Conservation (phyloP, 2,888 invertebrate species). For the Criorhina ranunculi region DNA sequence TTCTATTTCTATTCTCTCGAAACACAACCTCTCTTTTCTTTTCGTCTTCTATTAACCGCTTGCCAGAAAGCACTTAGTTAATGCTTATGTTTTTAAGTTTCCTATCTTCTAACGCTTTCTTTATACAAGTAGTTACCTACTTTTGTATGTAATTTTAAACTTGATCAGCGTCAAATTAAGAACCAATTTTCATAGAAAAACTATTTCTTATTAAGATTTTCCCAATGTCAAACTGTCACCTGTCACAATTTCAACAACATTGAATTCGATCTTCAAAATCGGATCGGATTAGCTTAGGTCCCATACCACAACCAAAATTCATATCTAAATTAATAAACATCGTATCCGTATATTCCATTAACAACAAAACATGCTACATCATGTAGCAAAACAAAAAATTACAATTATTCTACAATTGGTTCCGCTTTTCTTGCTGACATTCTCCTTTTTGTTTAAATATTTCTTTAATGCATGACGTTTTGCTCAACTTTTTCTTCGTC, state of each 20-base stretch:
- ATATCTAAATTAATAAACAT: not conserved
- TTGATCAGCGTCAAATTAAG: no score
- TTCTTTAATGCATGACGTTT: conserved; percentile 59
- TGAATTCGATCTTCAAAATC: not conserved
- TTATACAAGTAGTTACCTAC: no score
- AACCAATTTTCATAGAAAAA: no score
- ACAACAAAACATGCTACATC: conserved; percentile 46
- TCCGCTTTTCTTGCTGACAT: conserved; percentile 65
- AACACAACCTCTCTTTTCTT: not conserved
- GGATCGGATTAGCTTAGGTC: not conserved
- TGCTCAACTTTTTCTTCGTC: conserved; percentile 41
- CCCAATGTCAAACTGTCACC: no score
- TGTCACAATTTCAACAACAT: no score
- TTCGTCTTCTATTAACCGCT: not conserved
- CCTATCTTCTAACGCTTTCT: no score
- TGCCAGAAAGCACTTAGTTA: no score
- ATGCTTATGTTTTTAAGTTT: no score
- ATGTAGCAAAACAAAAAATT: conserved; percentile 31
- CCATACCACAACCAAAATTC: no score
- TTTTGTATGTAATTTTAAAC: no score
- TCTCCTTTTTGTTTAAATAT: conserved; percentile 33
- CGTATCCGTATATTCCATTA: conserved; percentile 53
- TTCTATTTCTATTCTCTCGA: not conserved
- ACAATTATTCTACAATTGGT: conserved; percentile 32
- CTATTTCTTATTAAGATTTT: no score